Percentiles rank a stretch among this genome's conserved stretches.
Evolutionary conservation across 2,113 vertebrate genomes (phyloP).

Genomic region (Poicephalus meyeri): DNA sequence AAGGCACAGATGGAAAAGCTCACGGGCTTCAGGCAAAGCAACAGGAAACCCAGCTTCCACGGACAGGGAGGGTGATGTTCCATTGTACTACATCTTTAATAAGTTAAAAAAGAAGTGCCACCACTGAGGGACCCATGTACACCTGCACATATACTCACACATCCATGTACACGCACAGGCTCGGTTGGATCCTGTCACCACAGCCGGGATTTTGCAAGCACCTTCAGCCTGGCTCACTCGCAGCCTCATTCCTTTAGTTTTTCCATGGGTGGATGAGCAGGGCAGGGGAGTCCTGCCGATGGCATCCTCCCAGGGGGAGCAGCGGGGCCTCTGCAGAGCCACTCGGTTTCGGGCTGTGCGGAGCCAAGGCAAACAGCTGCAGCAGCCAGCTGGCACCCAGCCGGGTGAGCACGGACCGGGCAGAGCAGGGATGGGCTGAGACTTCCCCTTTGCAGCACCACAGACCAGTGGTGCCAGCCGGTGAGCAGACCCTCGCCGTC

Average conservation of each 20-base stretch:
- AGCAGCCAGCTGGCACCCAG: constrained; percentile 17
- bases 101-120: constrained; percentile 37
- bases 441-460: background rate
- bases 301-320: constrained; percentile 6
- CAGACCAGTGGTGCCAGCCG: background rate
- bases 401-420: background rate
- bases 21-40: background rate
- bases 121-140: background rate
- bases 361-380: constrained; percentile 42
- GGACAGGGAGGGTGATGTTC: background rate
- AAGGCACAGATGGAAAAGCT: constrained; percentile 61
- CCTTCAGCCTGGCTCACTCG: background rate
- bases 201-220: background rate
- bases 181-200: background rate
- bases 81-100: background rate
- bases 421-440: background rate
- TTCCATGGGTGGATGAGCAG: constrained; percentile 47
- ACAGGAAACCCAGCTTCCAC: background rate
- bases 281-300: constrained; percentile 16
- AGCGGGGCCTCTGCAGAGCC: background rate
- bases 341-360: background rate
- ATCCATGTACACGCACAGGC: background rate
- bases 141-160: background rate
- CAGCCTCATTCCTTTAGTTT: background rate
- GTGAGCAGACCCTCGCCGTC: background rate